phyloP scores from a whole-genome alignment of 1,140 invertebrate genomes.

The Pachyrhynchus sulphureomaculatus region DNA sequence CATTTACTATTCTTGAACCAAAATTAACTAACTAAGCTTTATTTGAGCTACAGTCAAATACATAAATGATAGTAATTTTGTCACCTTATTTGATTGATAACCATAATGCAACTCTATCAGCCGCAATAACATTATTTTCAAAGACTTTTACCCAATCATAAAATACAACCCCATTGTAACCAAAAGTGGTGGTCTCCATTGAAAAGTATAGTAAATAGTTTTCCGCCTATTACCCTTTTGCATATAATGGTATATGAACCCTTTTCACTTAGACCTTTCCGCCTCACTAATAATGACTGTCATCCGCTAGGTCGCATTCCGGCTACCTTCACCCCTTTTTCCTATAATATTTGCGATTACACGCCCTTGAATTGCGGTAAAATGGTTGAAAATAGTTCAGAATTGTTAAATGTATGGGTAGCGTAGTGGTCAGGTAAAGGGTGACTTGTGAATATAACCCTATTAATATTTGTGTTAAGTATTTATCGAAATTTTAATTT shows the following conservation, averaged over 20 bases:
- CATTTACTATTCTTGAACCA: too few species aligned
- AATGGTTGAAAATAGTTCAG: neutral
- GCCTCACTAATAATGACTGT: constrained; percentile 16
- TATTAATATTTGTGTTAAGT: too few species aligned
- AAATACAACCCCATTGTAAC: neutral
- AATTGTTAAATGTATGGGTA: too few species aligned
- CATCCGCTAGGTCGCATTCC: constrained; percentile 6
- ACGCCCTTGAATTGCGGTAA: constrained; percentile 9
- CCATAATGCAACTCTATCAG: too few species aligned
- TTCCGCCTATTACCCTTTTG: constrained; percentile 13
- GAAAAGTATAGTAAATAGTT: constrained; percentile 8
- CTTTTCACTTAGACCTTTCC: constrained; percentile 5
- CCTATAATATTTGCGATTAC: neutral
- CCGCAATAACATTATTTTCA: too few species aligned
- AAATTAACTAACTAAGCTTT: too few species aligned
- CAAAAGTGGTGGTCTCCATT: neutral
- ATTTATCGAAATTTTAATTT: too few species aligned
- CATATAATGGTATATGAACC: constrained; percentile 17
- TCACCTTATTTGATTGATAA: too few species aligned
- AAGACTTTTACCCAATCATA: neutral
- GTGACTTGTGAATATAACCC: too few species aligned
- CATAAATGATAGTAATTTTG: too few species aligned
- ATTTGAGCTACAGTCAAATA: too few species aligned
- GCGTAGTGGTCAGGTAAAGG: too few species aligned
- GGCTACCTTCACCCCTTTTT: constrained; percentile 15